phyloP scores from a whole-genome alignment of 2,797 vertebrate species.

The Silurus aristotelis region DNA sequence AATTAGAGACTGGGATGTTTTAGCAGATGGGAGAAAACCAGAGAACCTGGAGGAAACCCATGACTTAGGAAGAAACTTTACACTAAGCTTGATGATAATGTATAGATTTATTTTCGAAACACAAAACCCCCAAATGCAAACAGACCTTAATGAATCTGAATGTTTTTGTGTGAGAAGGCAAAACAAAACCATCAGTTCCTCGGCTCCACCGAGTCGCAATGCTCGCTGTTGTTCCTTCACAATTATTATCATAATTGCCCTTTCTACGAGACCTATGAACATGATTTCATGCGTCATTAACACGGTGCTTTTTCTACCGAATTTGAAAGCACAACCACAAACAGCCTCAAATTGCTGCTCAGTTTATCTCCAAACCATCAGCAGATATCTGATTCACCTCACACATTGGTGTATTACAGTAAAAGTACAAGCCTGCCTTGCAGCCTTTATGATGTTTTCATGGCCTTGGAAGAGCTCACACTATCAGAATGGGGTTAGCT shows the following conservation, averaged over 20 bases:
- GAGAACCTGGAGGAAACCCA: not conserved
- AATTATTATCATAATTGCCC: slow-evolving; percentile 17
- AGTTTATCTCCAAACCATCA: slow-evolving; percentile 13
- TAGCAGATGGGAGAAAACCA: not conserved
- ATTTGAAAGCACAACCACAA: not conserved
- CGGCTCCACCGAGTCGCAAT: not conserved
- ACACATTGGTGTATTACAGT: not conserved
- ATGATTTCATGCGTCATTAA: slow-evolving; percentile 12
- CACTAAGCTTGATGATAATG: too few relatives aligned
- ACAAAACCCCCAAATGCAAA: not conserved
- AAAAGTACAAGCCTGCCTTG: not conserved
- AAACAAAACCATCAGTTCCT: not conserved
- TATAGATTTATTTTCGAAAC: not conserved
- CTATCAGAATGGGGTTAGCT: slow-evolving; percentile 20
- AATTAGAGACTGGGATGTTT: not conserved
- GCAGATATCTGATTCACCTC: not conserved
- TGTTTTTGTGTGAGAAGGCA: not conserved
- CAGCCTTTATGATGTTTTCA: not conserved
- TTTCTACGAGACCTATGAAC: slow-evolving; percentile 4
- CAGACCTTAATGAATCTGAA: not conserved
- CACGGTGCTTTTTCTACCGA: not conserved
- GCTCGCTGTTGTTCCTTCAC: not conserved
- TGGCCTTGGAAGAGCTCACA: not conserved
- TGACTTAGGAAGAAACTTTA: not conserved
- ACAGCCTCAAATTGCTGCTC: not conserved